A percentile compares a stretch with the other conserved stretches of the same genome.
phyloP scores from a whole-genome alignment of 2,888 invertebrate genomes.

The Pristionchus arcanus region DNA sequence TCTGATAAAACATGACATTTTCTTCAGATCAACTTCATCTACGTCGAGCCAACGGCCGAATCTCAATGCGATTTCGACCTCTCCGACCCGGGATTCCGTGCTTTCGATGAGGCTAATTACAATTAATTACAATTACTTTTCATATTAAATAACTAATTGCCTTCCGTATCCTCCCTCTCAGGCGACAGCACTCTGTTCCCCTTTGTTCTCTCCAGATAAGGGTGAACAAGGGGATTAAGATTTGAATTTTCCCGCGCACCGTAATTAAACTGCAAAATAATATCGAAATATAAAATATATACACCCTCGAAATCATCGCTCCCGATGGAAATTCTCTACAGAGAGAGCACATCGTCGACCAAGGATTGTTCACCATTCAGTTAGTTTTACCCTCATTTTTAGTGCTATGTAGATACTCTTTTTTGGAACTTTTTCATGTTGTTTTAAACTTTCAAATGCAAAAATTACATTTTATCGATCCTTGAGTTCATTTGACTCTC shows the following conservation, averaged over 20 bases:
- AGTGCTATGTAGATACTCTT: too few species aligned
- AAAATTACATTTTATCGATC: too few species aligned
- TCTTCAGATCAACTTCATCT: conserved; percentile 54
- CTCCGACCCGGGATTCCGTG: conserved; percentile 20
- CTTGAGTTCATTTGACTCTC: too few species aligned
- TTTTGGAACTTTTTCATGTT: too few species aligned
- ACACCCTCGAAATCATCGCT: conserved; percentile 11
- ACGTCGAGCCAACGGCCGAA: conserved; percentile 36
- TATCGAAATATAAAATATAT: too few species aligned
- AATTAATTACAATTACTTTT: not conserved
- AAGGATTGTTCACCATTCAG: conserved; percentile 36
- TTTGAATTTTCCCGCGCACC: too few species aligned
- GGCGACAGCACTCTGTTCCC: too few species aligned
- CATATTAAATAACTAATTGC: not conserved
- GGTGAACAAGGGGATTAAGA: too few species aligned
- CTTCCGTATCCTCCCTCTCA: not conserved
- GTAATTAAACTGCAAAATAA: too few species aligned
- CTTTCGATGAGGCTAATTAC: not conserved
- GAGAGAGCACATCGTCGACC: not conserved
- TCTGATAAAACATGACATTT: not conserved
- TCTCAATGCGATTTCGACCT: conserved; percentile 7
- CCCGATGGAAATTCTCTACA: conserved; percentile 10
- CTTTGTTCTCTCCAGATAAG: too few species aligned
- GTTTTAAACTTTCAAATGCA: too few species aligned
- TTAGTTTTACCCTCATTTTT: too few species aligned